A percentile compares a stretch with the other conserved stretches of the same genome.
These are phyloP conservation scores for Caretta caretta DNA, from an alignment of 2,113 vertebrate genomes.

Conservation along the genomic window DNA sequence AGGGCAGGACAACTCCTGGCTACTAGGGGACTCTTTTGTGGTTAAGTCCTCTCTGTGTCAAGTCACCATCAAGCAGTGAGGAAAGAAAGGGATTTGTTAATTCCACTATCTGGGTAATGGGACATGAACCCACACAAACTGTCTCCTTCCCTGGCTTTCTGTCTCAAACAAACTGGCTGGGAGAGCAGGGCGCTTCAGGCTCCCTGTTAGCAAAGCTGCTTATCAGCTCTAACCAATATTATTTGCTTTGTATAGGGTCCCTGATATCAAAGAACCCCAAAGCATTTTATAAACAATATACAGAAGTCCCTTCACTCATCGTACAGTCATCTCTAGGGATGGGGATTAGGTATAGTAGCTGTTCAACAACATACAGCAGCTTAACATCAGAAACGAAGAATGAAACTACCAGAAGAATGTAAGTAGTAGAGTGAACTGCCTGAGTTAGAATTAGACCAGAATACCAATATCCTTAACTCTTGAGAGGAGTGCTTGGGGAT, in stretches of 20 bases:
- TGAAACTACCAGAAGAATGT: not conserved
- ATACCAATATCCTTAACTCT: not conserved
- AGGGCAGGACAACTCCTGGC: not conserved
- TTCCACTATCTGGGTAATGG: not conserved
- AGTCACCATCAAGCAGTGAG: not conserved
- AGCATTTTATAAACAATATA: not conserved
- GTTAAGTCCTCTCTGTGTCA: not conserved
- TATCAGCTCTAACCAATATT: not conserved
- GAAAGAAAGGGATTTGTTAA: not conserved
- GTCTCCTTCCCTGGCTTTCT: not conserved
- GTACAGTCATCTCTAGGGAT: not conserved
- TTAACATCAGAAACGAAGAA: not conserved
- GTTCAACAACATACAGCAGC: not conserved
- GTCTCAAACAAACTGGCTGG: not conserved
- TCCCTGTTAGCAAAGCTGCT: not conserved
- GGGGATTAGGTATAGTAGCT: not conserved
- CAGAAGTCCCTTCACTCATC: not conserved
- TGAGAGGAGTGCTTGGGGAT: slow-evolving; percentile 6
- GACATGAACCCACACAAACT: not conserved
- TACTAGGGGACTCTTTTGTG: not conserved
- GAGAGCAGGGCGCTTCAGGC: not conserved
- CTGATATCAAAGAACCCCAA: not conserved
- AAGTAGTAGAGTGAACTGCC: not conserved
- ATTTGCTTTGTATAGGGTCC: not conserved
- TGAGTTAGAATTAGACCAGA: not conserved